Conservation (phyloP, 2,113 vertebrate species). For the Esox niger region DNA sequence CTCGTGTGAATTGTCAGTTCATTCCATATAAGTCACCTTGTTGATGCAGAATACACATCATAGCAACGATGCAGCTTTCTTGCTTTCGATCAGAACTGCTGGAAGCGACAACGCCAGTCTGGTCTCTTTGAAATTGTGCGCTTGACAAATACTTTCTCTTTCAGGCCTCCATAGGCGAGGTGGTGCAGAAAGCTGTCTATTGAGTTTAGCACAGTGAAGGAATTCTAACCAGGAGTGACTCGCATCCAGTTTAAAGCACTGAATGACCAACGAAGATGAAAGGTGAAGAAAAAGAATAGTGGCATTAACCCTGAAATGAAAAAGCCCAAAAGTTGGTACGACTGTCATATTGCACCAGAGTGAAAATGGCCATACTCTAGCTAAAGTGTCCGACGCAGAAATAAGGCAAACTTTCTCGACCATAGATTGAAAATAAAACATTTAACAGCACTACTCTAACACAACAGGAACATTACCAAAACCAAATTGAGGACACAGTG, state of each 20-base stretch:
- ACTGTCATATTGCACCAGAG: slow-evolving; percentile 27
- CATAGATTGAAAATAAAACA: slow-evolving; percentile 1
- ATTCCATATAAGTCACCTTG: background rate
- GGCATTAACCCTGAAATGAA: slow-evolving; percentile 43
- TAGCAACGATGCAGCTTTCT: background rate
- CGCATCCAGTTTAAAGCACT: background rate
- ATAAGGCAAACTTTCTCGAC: slow-evolving; percentile 46
- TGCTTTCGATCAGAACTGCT: background rate
- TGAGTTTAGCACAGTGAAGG: slow-evolving; percentile 1
- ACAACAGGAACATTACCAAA: slow-evolving; percentile 10
- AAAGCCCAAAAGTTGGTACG: background rate
- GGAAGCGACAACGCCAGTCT: background rate
- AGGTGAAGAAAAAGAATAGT: background rate
- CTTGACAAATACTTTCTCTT: background rate
- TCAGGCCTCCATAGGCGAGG: background rate
- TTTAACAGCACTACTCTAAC: too few relatives aligned
- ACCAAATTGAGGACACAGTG: slow-evolving; percentile 24
- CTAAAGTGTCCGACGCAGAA: slow-evolving; percentile 23
- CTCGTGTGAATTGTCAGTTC: too few relatives aligned
- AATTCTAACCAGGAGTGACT: slow-evolving; percentile 14
- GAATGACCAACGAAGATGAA: background rate
- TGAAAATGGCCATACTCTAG: slow-evolving; percentile 12
- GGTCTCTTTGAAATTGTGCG: background rate
- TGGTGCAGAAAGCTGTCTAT: slow-evolving; percentile 3
- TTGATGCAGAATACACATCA: background rate